A percentile compares a stretch with the other conserved stretches of the same genome.
phyloP scores from a whole-genome alignment of 2,888 invertebrate species.

The Orthosia gracilis region DNA sequence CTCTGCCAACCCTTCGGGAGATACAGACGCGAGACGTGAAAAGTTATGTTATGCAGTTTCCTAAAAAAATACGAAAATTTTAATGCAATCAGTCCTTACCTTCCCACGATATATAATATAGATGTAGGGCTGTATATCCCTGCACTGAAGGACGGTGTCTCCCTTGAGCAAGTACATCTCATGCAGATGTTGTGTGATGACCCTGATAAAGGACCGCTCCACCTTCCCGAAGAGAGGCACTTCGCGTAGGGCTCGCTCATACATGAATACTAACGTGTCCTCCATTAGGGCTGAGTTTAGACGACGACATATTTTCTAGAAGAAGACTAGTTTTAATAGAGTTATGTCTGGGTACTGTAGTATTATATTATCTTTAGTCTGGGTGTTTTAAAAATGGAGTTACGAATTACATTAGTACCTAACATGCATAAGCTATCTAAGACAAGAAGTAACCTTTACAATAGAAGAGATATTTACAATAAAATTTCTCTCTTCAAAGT shows the following conservation, averaged over 20 bases:
- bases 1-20: no score
- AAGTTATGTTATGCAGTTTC: no score
- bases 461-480: no score
- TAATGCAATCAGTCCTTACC: constrained; percentile 72
- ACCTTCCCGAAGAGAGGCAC: constrained; percentile 90
- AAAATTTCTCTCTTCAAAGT: no score
- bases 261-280: constrained; percentile 89
- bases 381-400: no score
- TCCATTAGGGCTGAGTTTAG: constrained; percentile 89
- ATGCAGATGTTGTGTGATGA: constrained; percentile 88
- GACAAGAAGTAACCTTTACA: no score
- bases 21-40: no score
- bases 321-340: neutral
- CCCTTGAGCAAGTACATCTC: constrained; percentile 89
- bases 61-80: neutral
- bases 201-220: constrained; percentile 89
- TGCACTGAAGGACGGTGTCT: constrained; percentile 87
- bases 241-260: constrained; percentile 88
- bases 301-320: constrained; percentile 86
- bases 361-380: no score
- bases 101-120: constrained; percentile 90
- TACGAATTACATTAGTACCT: no score
- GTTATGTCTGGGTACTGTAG: no score
- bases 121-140: constrained; percentile 87
- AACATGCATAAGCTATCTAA: no score